phyloP scores from a whole-genome alignment of 92 coral and sea anemone species.

The Porites divaricata region DNA sequence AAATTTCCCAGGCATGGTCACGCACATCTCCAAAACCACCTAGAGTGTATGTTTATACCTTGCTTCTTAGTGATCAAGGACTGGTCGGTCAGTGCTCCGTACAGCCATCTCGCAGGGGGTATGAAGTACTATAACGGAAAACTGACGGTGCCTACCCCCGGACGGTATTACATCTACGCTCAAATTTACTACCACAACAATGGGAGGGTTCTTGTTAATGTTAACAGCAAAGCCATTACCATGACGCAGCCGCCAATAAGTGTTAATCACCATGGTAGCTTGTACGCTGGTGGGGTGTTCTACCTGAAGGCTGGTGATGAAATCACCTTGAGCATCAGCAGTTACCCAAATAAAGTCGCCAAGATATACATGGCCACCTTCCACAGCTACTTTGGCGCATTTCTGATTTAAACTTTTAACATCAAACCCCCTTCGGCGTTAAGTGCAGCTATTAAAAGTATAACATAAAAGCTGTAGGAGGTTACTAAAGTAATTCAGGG shows the following conservation, averaged over 20 bases:
- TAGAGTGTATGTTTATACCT: background rate
- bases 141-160: background rate
- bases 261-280: background rate
- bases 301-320: background rate
- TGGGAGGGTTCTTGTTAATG: background rate
- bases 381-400: background rate
- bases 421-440: too few species aligned
- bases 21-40: too few species aligned
- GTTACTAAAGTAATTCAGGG: too few species aligned
- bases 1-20: too few species aligned
- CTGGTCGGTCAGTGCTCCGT: background rate
- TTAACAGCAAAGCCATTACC: background rate
- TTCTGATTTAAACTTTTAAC: background rate
- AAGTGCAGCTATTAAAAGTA: too few species aligned
- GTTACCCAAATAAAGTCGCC: background rate
- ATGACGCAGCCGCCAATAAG: background rate
- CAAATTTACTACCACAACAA: constrained; percentile 4
- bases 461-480: too few species aligned
- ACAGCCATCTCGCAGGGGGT: background rate
- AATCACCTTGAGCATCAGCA: background rate
- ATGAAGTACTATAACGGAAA: background rate
- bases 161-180: constrained; percentile 6
- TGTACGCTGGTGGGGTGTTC: background rate
- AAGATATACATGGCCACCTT: background rate
- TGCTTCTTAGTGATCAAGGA: background rate